Evolutionary conservation across 2,113 vertebrate genomes (phyloP).

Genomic region (Epinephelus cyanopodus): DNA sequence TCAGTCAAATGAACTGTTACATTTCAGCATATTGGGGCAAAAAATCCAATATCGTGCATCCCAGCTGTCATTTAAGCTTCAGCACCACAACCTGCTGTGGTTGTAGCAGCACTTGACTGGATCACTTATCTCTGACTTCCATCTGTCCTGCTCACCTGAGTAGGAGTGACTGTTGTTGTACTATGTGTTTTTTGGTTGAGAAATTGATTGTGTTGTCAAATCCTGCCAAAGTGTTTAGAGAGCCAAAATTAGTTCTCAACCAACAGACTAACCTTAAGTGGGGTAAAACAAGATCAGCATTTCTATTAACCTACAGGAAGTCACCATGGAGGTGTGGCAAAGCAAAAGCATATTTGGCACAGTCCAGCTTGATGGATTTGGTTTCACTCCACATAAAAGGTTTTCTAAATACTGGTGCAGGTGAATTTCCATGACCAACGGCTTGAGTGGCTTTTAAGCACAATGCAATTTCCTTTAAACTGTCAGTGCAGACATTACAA

Average conservation of each 20-base stretch:
- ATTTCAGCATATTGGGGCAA: no score
- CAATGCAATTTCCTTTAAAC: conserved; percentile 70
- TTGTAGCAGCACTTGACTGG: neutral
- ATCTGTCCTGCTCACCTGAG: neutral
- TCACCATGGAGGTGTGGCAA: conserved; percentile 2
- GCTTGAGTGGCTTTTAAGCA: conserved; percentile 58
- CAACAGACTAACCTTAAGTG: neutral
- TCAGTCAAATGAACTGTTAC: no score
- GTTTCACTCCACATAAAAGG: conserved; percentile 16
- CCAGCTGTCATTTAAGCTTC: no score
- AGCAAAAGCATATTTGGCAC: neutral
- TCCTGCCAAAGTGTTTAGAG: neutral
- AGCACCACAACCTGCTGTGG: neutral
- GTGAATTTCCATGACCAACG: conserved; percentile 52
- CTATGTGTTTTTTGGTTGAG: no score
- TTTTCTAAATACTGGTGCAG: neutral
- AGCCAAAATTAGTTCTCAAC: neutral
- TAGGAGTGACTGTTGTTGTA: no score
- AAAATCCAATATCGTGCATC: no score
- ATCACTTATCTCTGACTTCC: neutral
- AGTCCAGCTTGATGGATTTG: conserved; percentile 15
- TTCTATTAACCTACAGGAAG: neutral
- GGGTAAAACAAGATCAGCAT: neutral
- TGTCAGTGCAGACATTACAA: conserved; percentile 61
- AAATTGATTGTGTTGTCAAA: no score